Evolutionary conservation across 2,888 invertebrate genomes (phyloP).

Genomic region (Apotomis turbidana): DNA sequence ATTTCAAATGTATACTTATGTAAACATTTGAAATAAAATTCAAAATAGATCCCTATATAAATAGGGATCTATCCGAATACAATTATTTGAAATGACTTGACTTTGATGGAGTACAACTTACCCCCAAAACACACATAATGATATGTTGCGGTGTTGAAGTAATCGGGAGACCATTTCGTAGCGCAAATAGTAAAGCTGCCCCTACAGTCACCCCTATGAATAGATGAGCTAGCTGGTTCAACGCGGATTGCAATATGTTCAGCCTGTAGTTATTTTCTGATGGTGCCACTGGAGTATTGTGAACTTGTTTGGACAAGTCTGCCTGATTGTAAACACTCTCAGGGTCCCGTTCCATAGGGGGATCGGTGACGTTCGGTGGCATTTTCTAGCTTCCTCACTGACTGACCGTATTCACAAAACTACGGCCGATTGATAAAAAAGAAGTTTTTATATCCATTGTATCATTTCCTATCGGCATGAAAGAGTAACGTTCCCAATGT

Average conservation of each 20-base stretch:
- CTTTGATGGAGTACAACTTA: slow-evolving; percentile 52
- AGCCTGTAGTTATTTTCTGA: slow-evolving; percentile 51
- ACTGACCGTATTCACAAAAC: background rate
- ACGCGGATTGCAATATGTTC: slow-evolving; percentile 57
- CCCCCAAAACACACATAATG: slow-evolving; percentile 70
- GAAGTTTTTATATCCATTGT: slow-evolving; percentile 13
- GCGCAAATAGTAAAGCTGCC: slow-evolving; percentile 54
- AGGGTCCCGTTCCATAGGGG: slow-evolving; percentile 19
- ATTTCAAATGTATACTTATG: too few relatives aligned
- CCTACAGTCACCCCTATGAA: slow-evolving; percentile 67
- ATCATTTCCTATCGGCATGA: slow-evolving; percentile 3
- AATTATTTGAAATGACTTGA: too few relatives aligned
- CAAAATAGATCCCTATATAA: too few relatives aligned
- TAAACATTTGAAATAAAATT: too few relatives aligned
- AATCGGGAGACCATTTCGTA: slow-evolving; percentile 57
- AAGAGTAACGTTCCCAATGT: too few relatives aligned
- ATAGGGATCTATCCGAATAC: too few relatives aligned
- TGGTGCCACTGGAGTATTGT: background rate
- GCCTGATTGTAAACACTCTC: slow-evolving; percentile 5
- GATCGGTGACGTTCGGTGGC: slow-evolving; percentile 25
- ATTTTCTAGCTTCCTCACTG: background rate
- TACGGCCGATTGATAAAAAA: background rate
- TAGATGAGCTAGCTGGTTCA: slow-evolving; percentile 62
- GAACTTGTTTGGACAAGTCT: background rate
- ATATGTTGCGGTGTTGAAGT: slow-evolving; percentile 60